Conservation (phyloP, 1,140 invertebrate species). For the Cepaea nemoralis region DNA sequence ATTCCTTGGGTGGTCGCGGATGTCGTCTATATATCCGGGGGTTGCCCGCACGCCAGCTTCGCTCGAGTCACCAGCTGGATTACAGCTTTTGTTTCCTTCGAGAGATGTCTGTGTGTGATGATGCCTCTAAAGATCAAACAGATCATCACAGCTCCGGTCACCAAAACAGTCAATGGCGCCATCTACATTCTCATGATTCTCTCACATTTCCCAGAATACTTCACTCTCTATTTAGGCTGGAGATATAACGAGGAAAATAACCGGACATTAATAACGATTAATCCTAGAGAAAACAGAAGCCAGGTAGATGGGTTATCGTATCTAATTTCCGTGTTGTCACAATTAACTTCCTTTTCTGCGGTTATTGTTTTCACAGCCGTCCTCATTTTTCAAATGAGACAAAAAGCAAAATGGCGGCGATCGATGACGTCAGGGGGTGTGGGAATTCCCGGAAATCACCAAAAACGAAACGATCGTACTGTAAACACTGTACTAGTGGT, state of each 20-base stretch:
- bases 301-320: background rate
- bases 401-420: background rate
- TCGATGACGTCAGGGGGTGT: background rate
- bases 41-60: background rate
- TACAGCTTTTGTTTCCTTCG: background rate
- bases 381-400: background rate
- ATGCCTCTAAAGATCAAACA: background rate
- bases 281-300: background rate
- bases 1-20: background rate
- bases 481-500: background rate
- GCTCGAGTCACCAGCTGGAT: background rate
- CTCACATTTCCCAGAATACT: background rate
- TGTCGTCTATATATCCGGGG: background rate
- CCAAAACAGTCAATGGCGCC: background rate
- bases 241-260: background rate
- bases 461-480: background rate
- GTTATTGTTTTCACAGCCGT: background rate
- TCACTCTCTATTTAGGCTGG: background rate
- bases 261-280: background rate
- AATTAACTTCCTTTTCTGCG: background rate
- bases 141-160: background rate
- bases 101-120: background rate
- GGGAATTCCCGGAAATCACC: background rate
- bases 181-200: background rate
- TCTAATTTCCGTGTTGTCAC: background rate